Percentiles rank a stretch among this genome's conserved stretches.
Conservation (phyloP, 2,113 vertebrate genomes). For the Tichodroma muraria region DNA sequence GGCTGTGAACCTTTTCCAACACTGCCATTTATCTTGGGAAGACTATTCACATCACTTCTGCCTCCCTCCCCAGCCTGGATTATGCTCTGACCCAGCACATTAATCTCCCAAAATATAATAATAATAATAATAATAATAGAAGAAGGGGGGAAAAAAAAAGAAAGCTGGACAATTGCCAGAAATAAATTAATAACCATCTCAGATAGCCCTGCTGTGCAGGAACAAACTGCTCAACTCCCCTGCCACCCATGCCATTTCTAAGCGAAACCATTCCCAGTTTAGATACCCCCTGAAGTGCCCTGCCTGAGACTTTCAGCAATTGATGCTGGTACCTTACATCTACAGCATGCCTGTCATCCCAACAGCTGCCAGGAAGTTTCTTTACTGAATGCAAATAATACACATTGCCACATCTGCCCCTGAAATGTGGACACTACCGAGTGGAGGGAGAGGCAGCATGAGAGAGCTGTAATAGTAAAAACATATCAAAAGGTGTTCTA, state of each 20-base stretch:
- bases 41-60: slow-evolving; percentile 65
- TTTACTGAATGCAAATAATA: background rate
- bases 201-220: slow-evolving; percentile 24
- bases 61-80: slow-evolving; percentile 58
- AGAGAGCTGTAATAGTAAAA: background rate
- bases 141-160: background rate
- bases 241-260: slow-evolving; percentile 32
- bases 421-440: background rate
- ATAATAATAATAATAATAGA: slow-evolving; percentile 76
- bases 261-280: background rate
- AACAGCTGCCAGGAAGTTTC: background rate
- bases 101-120: slow-evolving; percentile 80
- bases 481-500: background rate
- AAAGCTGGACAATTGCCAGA: slow-evolving; percentile 69
- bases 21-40: slow-evolving; percentile 78
- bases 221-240: slow-evolving; percentile 40
- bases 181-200: slow-evolving; percentile 76
- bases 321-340: background rate
- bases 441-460: background rate
- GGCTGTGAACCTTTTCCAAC: slow-evolving; percentile 75
- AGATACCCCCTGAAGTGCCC: slow-evolving; percentile 20
- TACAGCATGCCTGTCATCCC: background rate
- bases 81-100: slow-evolving; percentile 73
- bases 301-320: background rate
- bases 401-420: background rate